Evolutionary conservation across 2,888 invertebrate genomes (phyloP).

Genomic region (Drosophila villosipedis): DNA sequence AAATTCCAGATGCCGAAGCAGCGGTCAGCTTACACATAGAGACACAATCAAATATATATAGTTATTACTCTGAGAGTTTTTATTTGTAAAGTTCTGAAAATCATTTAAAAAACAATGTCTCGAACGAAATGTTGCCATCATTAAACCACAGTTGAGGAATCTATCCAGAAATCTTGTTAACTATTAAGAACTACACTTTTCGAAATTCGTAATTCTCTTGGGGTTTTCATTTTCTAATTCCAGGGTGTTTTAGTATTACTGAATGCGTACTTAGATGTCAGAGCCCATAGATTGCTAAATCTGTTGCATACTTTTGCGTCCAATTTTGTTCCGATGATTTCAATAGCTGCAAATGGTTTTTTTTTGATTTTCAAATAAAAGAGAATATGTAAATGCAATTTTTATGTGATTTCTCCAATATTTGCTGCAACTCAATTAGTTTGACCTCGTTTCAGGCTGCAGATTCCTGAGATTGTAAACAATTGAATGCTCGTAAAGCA

Average conservation of each 20-base stretch:
- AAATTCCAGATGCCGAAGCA: neutral
- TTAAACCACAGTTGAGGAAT: neutral
- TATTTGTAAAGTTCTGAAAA: slow-evolving; percentile 23
- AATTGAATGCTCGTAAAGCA: neutral
- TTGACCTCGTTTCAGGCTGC: neutral
- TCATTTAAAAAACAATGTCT: slow-evolving; percentile 17
- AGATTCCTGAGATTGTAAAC: neutral
- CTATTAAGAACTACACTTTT: neutral
- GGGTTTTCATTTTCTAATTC: neutral
- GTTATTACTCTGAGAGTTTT: slow-evolving; percentile 1
- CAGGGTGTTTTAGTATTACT: neutral
- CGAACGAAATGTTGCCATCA: slow-evolving; percentile 3
- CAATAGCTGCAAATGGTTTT: neutral
- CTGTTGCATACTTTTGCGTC: slow-evolving; percentile 1
- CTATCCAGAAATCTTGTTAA: neutral
- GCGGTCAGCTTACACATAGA: slow-evolving; percentile 13
- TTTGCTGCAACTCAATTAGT: neutral
- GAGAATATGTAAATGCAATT: neutral
- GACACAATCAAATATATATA: neutral
- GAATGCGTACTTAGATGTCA: neutral
- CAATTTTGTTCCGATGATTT: neutral
- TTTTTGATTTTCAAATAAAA: neutral
- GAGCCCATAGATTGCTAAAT: neutral
- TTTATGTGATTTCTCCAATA: neutral
- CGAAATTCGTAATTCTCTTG: neutral